These are phyloP conservation scores for Montipora capricornis DNA, from an alignment of 64 coral and sea anemone species.

Conservation along the genomic window DNA sequence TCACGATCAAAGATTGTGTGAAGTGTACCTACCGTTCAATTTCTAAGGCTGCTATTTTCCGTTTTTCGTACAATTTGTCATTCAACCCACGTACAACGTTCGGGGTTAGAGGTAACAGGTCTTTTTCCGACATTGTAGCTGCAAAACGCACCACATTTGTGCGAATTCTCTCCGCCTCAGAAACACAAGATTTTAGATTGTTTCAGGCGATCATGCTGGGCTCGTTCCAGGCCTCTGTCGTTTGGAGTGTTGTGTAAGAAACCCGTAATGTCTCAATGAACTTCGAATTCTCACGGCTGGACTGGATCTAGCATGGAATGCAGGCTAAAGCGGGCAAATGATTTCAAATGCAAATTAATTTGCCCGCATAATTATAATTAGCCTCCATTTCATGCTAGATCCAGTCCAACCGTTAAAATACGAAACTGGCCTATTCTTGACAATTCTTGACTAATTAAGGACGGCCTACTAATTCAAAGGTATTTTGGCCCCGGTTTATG, in stretches of 20 bases:
- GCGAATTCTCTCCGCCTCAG: constrained; percentile 13
- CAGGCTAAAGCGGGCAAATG: no score
- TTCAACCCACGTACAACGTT: constrained; percentile 93
- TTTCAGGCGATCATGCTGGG: constrained; percentile 2
- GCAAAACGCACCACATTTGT: constrained; percentile 35
- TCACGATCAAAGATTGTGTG: no score
- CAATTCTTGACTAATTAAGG: no score
- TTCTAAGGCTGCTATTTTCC: constrained; percentile 96
- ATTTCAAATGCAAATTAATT: no score
- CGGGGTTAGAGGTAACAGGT: constrained; percentile 89
- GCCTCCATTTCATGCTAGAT: no score
- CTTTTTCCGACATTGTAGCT: constrained; percentile 90
- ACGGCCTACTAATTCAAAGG: no score
- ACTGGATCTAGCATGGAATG: no score
- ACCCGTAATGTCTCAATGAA: not conserved
- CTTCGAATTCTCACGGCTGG: no score
- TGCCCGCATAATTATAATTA: no score
- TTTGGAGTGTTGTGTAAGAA: not conserved
- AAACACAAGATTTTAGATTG: not conserved
- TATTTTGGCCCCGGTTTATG: no score
- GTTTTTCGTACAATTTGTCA: constrained; percentile 96
- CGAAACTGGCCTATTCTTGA: no score
- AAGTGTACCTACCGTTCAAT: constrained; percentile 83
- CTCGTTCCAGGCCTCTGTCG: constrained; percentile 10
- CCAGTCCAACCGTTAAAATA: no score